phyloP scores from a whole-genome alignment of 1,140 invertebrate species.

The Bemisia tabaci region DNA sequence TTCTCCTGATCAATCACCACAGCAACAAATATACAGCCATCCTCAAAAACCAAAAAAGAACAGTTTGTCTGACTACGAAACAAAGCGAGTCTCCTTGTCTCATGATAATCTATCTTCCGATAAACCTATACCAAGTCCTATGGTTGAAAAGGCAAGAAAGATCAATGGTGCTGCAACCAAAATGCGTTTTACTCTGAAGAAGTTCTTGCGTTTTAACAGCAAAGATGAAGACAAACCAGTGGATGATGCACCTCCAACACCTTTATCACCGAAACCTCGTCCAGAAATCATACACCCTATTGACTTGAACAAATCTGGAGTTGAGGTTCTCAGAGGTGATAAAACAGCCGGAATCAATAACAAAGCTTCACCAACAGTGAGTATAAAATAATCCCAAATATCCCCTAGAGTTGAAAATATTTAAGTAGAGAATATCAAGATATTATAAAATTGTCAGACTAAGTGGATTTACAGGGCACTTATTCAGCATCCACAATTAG shows the following conservation, averaged over 20 bases:
- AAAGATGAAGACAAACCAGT: slow-evolving; percentile 22
- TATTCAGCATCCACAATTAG: too few relatives aligned
- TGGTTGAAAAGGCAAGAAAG: slow-evolving; percentile 4
- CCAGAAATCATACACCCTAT: slow-evolving; percentile 77
- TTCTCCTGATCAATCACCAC: not conserved
- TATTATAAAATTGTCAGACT: too few relatives aligned
- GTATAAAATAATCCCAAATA: not conserved
- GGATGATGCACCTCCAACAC: slow-evolving; percentile 33
- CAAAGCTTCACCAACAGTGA: not conserved
- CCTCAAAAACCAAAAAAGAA: not conserved
- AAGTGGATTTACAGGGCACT: too few relatives aligned
- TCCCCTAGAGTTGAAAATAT: slow-evolving; percentile 1
- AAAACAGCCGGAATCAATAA: slow-evolving; percentile 16
- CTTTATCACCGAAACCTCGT: slow-evolving; percentile 43
- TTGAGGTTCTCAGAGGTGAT: slow-evolving; percentile 56
- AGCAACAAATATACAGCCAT: not conserved
- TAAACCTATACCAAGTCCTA: not conserved
- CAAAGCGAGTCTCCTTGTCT: slow-evolving; percentile 28
- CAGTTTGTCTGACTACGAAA: slow-evolving; percentile 32
- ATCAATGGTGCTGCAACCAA: slow-evolving; percentile 31
- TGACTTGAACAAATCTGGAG: slow-evolving; percentile 62
- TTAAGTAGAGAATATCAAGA: not conserved
- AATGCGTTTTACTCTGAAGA: slow-evolving; percentile 59
- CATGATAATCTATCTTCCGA: slow-evolving; percentile 8
- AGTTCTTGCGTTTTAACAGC: slow-evolving; percentile 51